Evolutionary conservation across 2,797 vertebrate genomes (phyloP), one percentile per base, ranked within the genome.

Genomic region (Rhynchotus rufescens): DNA sequence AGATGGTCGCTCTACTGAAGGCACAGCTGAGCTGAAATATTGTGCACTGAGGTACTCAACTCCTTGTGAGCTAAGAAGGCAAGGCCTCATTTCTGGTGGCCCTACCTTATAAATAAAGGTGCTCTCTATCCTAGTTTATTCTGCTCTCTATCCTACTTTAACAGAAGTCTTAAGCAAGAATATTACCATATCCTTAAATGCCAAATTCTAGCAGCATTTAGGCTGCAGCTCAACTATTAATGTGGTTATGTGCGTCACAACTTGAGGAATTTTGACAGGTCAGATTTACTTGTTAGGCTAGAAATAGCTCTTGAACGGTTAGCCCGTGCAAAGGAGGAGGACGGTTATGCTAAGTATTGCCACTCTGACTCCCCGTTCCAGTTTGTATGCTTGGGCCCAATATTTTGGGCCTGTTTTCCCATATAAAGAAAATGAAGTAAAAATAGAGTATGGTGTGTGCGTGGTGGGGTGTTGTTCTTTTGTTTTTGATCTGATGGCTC

Each of bases 301-400:
- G 75, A 86, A 94, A 59, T 44, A 68, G 45, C 54, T 86, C 88
- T 78, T 83, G 51, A 82, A 30, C 80, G 72, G 86, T 47, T 82
- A 54, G 32, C 71, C 15, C 26, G 5, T 23, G 26, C 62, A 47
- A 65, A n/a, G 25, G 34, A 84, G 22, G 74, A 84, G 36, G 52
- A 34, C 4, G 14, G 10, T 47, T 65, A 15, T 77, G 75, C 38
- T 38, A 32, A 65, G 51, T 26, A 6, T 15, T 60, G 23, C 9
- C 15, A 49, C 6, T 81, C 54, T 78, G 59, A 80, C 52, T 22
- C 19, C 66, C 22, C 26, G 10, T 56, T 91, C 86, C 23, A 5
- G 22, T 78, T 49, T 88, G 3, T 54, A 9, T 72, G 28, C 2
- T 2, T 9, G 20, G 15, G 38, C 44, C 81, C 10, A 34, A 4